phyloP scores from a whole-genome alignment of 2,888 invertebrate species.

The Eupeodes latifasciatus region DNA sequence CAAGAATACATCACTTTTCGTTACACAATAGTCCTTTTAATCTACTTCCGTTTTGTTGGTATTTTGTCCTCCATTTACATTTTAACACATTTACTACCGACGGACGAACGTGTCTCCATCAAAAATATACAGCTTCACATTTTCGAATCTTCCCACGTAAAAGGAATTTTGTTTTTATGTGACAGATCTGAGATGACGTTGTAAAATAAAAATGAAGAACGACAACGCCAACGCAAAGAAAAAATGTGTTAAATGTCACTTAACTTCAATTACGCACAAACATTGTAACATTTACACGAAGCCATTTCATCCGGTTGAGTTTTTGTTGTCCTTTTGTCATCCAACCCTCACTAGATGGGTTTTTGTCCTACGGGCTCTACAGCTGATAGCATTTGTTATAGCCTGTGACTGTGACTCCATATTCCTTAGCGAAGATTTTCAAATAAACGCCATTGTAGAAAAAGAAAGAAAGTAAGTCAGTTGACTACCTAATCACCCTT shows the following conservation, averaged over 20 bases:
- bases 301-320: slow-evolving; percentile 25
- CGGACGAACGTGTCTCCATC: slow-evolving; percentile 66
- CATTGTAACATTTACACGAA: slow-evolving; percentile 66
- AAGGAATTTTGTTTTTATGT: slow-evolving; percentile 53
- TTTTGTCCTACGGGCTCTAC: background rate
- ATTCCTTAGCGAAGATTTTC: background rate
- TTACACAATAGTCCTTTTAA: slow-evolving; percentile 34
- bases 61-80: slow-evolving; percentile 41
- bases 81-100: slow-evolving; percentile 43
- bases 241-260: slow-evolving; percentile 71
- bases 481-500: slow-evolving; percentile 62
- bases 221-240: background rate
- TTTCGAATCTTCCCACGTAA: slow-evolving; percentile 59
- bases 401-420: background rate
- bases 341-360: background rate
- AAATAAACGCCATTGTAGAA: slow-evolving; percentile 53
- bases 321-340: background rate
- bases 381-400: slow-evolving; percentile 1
- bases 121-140: slow-evolving; percentile 49
- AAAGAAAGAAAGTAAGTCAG: slow-evolving; percentile 19
- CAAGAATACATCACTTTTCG: slow-evolving; percentile 4
- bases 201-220: slow-evolving; percentile 45
- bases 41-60: slow-evolving; percentile 49
- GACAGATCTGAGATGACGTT: slow-evolving; percentile 47
- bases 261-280: slow-evolving; percentile 73